Evolutionary conservation across 1,140 invertebrate species (phyloP), one percentile per base, ranked within the genome.

Genomic region (Lepidurus packardi): DNA sequence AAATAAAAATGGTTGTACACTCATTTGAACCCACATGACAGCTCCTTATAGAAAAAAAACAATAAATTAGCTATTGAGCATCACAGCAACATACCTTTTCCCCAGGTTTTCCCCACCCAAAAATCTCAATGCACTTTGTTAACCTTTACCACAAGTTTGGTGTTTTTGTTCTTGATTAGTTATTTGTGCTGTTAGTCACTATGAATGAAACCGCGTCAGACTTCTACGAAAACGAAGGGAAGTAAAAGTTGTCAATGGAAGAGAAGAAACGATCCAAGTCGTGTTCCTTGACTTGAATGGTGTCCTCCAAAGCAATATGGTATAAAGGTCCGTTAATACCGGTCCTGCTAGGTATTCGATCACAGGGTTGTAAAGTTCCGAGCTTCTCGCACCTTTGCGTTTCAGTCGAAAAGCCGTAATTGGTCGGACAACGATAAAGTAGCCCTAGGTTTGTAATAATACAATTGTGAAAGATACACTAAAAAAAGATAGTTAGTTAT

Each of bases 391-490:
- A 95, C 82, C 90, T 88, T 83, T 90, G 88, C 79, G 92, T 93
- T 1, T 91, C 88, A 47, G 90, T 88, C 90, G 92, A 94, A 82
- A 91, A 95, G 0, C 90, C 87, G 81, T 90, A 93, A 9, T 89
- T 89, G 83, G 89, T 84, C 0, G 93, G 93, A 85, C 93, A 94
- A 82, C 90, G 90, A 83, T 91, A 91, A 9, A 94, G 84, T 78
- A 89, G 89, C 9, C 91, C 85, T 85, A 81, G n/a, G n/a, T 41
- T 42, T 42, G 44, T 5, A 11, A 24, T 13, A 65, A 21, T 45
- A 77, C 7, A 41, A 43, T 74, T 1, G 41, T n/a, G 25, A 42
- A 41, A 21, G n/a, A 42, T 13, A 7, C 9, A 75, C n/a, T 13
- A 16, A 75, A 24, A 21, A 16, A 21, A 65, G 53, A 16, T 24